Evolutionary conservation across 1,140 invertebrate species (phyloP).

Genomic region (Pomacea maculata): DNA sequence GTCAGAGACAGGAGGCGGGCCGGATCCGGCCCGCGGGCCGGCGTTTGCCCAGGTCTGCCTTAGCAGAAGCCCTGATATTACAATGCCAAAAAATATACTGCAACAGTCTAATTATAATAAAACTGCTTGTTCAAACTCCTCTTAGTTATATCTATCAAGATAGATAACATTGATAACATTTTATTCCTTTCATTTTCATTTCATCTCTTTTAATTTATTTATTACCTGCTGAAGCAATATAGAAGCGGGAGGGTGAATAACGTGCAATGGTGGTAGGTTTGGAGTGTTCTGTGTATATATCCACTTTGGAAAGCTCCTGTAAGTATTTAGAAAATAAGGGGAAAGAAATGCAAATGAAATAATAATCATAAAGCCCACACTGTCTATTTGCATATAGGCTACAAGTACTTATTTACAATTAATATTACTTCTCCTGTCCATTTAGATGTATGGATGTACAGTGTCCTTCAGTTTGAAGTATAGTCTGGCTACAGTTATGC

Average conservation of each 20-base stretch:
- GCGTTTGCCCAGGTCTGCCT: too few relatives aligned
- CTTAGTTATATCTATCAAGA: too few relatives aligned
- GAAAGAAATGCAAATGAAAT: not conserved
- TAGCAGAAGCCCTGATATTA: too few relatives aligned
- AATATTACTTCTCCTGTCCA: not conserved
- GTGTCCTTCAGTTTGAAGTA: not conserved
- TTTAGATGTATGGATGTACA: not conserved
- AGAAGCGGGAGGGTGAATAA: constrained; percentile 98
- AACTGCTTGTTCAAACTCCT: too few relatives aligned
- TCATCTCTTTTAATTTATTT: not conserved
- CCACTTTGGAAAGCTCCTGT: constrained; percentile 89
- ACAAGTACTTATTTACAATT: not conserved
- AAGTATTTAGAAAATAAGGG: constrained; percentile 18
- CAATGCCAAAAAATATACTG: too few relatives aligned
- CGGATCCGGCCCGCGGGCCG: too few relatives aligned
- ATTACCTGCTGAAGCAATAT: constrained; percentile 96
- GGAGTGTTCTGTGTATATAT: constrained; percentile 98
- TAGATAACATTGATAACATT: too few relatives aligned
- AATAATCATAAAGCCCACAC: not conserved
- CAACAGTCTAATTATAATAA: too few relatives aligned
- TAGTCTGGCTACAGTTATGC: not conserved
- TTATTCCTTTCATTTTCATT: too few relatives aligned
- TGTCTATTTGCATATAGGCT: not conserved
- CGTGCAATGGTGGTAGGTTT: constrained; percentile 94
- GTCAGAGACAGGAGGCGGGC: too few relatives aligned